These are phyloP conservation scores for Apteryx mantelli DNA, from an alignment of 2,113 vertebrate species.

Conservation along the genomic window DNA sequence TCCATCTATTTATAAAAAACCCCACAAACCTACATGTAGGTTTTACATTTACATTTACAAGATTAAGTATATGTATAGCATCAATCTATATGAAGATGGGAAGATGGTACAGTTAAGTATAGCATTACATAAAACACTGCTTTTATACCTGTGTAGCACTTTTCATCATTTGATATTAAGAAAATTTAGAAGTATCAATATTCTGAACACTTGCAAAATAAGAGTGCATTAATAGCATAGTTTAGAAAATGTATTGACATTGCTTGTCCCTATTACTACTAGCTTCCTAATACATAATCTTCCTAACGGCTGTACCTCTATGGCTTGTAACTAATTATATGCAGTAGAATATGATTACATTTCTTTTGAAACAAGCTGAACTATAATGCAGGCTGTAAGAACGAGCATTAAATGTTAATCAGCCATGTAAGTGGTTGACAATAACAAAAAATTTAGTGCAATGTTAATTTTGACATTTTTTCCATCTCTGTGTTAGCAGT, in stretches of 20 bases:
- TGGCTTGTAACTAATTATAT: not conserved
- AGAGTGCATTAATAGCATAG: not conserved
- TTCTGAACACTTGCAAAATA: not conserved
- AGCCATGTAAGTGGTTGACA: not conserved
- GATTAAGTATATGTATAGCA: not conserved
- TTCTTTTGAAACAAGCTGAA: not conserved
- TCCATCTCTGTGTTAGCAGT: not conserved
- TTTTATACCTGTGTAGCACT: not conserved
- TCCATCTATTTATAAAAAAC: not conserved
- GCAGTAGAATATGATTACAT: not conserved
- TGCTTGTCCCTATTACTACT: not conserved
- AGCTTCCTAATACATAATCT: not conserved
- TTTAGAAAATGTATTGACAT: not conserved
- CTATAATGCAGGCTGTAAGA: not conserved
- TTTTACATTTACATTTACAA: too few species aligned
- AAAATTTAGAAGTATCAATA: not conserved
- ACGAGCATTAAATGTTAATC: not conserved
- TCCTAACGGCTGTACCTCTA: not conserved
- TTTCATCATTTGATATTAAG: not conserved
- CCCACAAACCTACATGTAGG: not conserved
- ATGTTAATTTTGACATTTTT: not conserved
- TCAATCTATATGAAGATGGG: not conserved
- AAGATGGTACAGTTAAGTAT: not conserved
- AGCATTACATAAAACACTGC: not conserved
- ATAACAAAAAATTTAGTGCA: not conserved